Evolutionary conservation across 2,797 vertebrate species (phyloP), one percentile per base, ranked within the genome.

Genomic region (Aotus griseimembra): DNA sequence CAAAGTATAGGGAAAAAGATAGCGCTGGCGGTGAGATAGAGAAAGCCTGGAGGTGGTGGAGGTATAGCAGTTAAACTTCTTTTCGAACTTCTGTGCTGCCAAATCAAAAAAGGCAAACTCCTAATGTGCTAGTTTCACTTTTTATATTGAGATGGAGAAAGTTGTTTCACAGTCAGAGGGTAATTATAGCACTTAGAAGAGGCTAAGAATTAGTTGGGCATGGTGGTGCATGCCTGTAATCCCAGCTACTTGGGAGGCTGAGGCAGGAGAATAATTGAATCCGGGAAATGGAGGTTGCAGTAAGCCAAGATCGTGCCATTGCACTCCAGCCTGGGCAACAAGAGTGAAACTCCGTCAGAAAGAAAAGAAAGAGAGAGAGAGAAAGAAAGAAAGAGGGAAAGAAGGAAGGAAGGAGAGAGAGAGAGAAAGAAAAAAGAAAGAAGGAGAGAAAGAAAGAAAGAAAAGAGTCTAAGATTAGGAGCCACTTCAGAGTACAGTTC

Each of bases 351-450:
- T 22, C 20, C 0, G 2, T 55, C 52, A 55, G 52, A 55, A 55
- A 55, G 52, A 20, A 52, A 20, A 52, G 52, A 52, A 8, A 52
- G 48, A 15, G 48, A 50, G 48, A 52, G 0, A 17, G 5, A 50
- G 15, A 5, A 4, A 48, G 46, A 13, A 10, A 46, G 3, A 48
- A 5, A 4, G 13, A 48, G 14, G 2, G 3, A 14, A 48, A 10
- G 14, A 15, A 17, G 5, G 48, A 15, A 17, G 17, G 14, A 5
- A 50, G 6, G 48, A 17, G 1, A 50, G 15, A 17, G 5, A 50
- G 15, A 17, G 50, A 50, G 50, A 17, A 17, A 50, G 15, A 15
- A 50, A 4, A 5, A 4, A 17, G 48, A 14, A 14, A 50, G 48
- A 5, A 48, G 13, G 48, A 14, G 14, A 48, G 3, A 1, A 52